phyloP scores from a whole-genome alignment of 2,888 invertebrate species.

The Drosophila sordidula region DNA sequence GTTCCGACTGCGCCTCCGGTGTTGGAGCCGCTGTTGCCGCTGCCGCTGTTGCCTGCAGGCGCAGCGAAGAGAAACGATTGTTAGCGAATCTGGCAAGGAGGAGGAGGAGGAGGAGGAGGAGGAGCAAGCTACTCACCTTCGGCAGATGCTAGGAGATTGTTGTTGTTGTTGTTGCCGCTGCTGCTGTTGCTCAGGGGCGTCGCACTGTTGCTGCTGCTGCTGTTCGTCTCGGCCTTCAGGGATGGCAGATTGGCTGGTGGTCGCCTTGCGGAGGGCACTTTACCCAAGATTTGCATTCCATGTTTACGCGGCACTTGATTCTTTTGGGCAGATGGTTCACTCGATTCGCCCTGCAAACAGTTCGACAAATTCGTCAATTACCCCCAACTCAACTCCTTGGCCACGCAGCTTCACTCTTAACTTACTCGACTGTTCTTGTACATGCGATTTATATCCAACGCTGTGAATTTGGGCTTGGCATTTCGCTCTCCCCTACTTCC shows the following conservation, averaged over 20 bases:
- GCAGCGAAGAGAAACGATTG: not conserved
- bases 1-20: conserved; percentile 41
- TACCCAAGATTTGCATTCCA: conserved; percentile 99
- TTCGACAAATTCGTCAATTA: not conserved
- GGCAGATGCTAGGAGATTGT: conserved; percentile 58
- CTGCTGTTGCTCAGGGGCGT: conserved; percentile 84
- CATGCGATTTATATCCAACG: conserved; percentile 98
- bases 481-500: conserved; percentile 86
- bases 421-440: conserved; percentile 94
- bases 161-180: conserved; percentile 66
- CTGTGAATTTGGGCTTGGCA: conserved; percentile 96
- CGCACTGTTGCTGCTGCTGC: conserved; percentile 54
- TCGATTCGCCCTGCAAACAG: conserved; percentile 90
- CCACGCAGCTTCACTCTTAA: too few relatives aligned
- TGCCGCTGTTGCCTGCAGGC: conserved; percentile 55
- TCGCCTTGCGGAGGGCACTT: conserved; percentile 98
- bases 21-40: conserved; percentile 25
- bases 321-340: conserved; percentile 94
- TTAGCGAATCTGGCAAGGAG: not conserved
- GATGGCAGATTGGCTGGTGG: conserved; percentile 99
- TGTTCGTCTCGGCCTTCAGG: conserved; percentile 95
- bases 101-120: not conserved
- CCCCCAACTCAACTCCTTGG: too few relatives aligned
- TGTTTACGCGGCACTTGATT: conserved; percentile 97
- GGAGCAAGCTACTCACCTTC: conserved; percentile 56